Conservation (phyloP, 2,888 invertebrate species). For the Minunthozetes semirufus region DNA sequence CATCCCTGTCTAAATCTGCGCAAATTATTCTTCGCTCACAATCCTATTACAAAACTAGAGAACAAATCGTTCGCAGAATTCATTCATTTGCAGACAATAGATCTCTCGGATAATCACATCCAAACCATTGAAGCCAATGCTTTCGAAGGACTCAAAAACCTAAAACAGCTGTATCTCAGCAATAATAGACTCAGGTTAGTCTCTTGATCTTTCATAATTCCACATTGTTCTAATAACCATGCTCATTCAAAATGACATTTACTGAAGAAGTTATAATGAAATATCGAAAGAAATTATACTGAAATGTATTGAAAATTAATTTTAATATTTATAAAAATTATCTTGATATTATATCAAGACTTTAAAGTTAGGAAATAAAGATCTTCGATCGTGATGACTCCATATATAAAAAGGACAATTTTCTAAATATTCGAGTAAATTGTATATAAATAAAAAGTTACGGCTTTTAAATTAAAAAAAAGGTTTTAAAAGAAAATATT, state of each 20-base stretch:
- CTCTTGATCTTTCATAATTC: not conserved
- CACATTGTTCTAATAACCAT: not conserved
- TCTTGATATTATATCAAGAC: too few relatives aligned
- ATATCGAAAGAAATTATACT: too few relatives aligned
- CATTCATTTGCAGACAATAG: slow-evolving; percentile 39
- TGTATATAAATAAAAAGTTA: too few relatives aligned
- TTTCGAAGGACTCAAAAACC: slow-evolving; percentile 41
- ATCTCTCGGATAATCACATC: slow-evolving; percentile 41
- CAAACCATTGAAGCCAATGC: slow-evolving; percentile 40
- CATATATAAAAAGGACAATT: too few relatives aligned
- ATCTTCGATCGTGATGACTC: too few relatives aligned
- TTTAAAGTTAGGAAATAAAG: too few relatives aligned
- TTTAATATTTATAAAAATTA: too few relatives aligned
- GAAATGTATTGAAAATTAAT: too few relatives aligned
- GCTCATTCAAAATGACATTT: not conserved
- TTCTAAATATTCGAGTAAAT: too few relatives aligned
- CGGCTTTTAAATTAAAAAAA: too few relatives aligned
- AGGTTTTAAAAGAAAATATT: too few relatives aligned
- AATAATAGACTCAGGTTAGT: slow-evolving; percentile 42
- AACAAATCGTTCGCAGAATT: slow-evolving; percentile 41
- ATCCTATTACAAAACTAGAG: slow-evolving; percentile 41
- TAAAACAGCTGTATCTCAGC: slow-evolving; percentile 42
- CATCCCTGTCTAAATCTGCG: slow-evolving; percentile 40
- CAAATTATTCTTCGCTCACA: slow-evolving; percentile 40
- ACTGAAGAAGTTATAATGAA: too few relatives aligned